Base-by-base conservation (phyloP, 2,888 invertebrate genomes). In the Lasioglossum villosulum region DNA sequence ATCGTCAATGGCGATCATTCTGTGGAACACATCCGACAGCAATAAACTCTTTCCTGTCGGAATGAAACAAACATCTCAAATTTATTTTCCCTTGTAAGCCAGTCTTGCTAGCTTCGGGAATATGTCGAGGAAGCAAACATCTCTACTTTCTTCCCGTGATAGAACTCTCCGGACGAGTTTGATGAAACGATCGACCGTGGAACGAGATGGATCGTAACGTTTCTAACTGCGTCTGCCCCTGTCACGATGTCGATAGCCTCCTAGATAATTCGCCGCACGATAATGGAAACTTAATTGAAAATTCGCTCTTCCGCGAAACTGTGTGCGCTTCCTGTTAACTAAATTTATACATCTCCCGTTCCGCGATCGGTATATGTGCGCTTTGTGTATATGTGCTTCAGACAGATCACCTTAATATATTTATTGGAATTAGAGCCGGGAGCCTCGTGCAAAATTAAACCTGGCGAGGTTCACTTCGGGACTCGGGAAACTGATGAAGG, bases 21-120 rank as follows among this genome's bases (percentile, higher is more conserved):
- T 83, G 84, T 78, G 84, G 56, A 81, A 87, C 83, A 83, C 81
- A 84, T 87, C 74, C 37, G 42, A 0, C 3, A 59, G 27, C 70
- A 68, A 19, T 84, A 84, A 86, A 84, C 84, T 75, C 34, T 27
- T 75, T 23, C 48, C 39, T 70, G 45, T 16, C 45, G 68, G 12
- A 52, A 8, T 70, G 30, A 48, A 59, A 71, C 75, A 56, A 37
- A 79, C 34, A 59, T 70, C 39, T 14, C 10, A 71, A 78, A 78
- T 85, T 76, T 85, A 79, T 84, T 79, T 52, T 77, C 73, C 5
- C 23, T 34, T 73, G 79, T 74, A 76, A 68, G 72, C 23, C 75
- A 30, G 37, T n/a, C 27, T 39, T n/a, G 39, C 42, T 70, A 42
- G 23, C 68, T 23, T 10, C 68, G 37, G 4, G 37, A 23, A 68